These are phyloP conservation scores for Aphelocoma californica DNA, from an alignment of 2,797 vertebrate genomes.

Conservation along the genomic window DNA sequence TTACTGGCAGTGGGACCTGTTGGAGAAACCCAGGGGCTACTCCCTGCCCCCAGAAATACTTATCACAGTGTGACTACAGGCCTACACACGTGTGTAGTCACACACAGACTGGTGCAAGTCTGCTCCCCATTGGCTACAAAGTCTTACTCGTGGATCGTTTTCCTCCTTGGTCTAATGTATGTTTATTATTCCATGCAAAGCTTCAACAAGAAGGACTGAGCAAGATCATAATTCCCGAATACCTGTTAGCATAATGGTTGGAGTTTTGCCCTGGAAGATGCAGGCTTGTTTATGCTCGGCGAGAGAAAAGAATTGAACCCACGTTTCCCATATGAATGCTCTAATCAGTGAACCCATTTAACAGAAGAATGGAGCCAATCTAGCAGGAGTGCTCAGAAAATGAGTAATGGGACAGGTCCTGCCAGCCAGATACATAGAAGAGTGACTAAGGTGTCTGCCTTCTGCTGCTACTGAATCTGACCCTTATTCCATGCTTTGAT, in stretches of 20 bases:
- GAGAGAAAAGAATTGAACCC: slow-evolving; percentile 45
- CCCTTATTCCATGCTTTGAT: neutral
- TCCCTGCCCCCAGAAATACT: neutral
- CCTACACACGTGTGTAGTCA: accelerated
- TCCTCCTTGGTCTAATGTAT: neutral
- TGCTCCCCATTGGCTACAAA: neutral
- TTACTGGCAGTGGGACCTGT: neutral
- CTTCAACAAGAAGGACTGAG: slow-evolving; percentile 14
- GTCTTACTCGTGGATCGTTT: neutral
- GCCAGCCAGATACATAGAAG: neutral
- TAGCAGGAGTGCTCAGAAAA: neutral
- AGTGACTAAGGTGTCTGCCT: neutral
- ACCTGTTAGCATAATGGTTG: slow-evolving; percentile 43
- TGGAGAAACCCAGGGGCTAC: neutral
- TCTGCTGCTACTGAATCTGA: neutral
- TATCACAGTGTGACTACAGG: neutral
- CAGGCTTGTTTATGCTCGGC: slow-evolving; percentile 37
- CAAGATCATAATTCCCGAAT: neutral
- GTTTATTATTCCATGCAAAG: slow-evolving; percentile 57
- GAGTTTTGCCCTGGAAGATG: slow-evolving; percentile 17
- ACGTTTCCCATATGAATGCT: slow-evolving; percentile 54
- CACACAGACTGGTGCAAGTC: neutral
- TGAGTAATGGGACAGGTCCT: neutral
- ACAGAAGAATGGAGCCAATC: slow-evolving; percentile 58
- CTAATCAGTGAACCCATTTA: slow-evolving; percentile 47